Percentiles rank a stretch among this genome's conserved stretches.
phyloP scores from a whole-genome alignment of 2,797 vertebrate genomes.

The Micromesistius poutassou region DNA sequence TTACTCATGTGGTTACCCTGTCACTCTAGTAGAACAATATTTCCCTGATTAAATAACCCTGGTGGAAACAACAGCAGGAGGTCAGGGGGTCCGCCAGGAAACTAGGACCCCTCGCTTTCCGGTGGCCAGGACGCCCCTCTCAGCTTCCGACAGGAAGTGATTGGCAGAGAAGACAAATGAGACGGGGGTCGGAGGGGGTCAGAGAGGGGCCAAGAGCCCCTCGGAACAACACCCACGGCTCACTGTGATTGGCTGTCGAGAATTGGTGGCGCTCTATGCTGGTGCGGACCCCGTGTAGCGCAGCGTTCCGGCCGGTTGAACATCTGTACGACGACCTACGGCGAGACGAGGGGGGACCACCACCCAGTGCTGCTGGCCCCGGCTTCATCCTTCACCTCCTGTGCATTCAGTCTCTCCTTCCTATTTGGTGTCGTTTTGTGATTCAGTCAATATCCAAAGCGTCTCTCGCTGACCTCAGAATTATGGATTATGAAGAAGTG shows the following conservation, averaged over 20 bases:
- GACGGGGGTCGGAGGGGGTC: background rate
- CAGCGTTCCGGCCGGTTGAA: background rate
- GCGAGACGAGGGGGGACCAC: no score
- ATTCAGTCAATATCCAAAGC: no score
- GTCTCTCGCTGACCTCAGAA: no score
- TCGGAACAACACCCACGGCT: background rate
- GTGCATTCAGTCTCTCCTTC: no score
- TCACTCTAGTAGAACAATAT: background rate
- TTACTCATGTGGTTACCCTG: no score
- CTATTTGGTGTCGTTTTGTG: no score
- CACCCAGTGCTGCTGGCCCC: no score
- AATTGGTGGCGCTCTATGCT: background rate
- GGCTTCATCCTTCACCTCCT: no score
- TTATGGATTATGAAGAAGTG: no score
- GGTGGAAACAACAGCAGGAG: background rate
- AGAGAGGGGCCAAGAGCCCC: constrained; percentile 1
- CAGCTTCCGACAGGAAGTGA: background rate
- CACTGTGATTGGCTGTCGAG: background rate
- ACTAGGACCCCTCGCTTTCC: background rate
- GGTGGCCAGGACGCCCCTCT: background rate
- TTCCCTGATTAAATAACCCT: background rate
- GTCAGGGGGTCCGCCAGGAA: background rate
- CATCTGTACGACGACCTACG: background rate
- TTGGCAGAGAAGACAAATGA: background rate
- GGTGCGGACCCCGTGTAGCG: background rate